phyloP scores from a whole-genome alignment of 2,888 invertebrate genomes.

The Imbricaverruca yamaguchii region DNA sequence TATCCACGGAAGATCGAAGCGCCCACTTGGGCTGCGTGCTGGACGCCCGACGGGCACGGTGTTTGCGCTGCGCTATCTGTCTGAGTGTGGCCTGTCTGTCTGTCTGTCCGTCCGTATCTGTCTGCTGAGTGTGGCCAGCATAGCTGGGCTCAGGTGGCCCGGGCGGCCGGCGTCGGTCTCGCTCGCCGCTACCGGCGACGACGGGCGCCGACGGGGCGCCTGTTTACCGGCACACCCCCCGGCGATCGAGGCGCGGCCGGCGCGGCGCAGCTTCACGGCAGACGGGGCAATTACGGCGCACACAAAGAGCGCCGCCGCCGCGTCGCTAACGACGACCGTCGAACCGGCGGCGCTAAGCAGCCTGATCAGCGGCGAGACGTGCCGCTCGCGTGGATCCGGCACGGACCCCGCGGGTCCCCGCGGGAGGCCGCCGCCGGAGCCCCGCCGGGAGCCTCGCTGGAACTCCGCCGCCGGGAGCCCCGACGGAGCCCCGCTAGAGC shows the following conservation, averaged over 20 bases:
- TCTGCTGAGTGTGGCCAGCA: no score
- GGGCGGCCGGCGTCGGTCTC: neutral
- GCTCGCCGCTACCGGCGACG: slow-evolving; percentile 24
- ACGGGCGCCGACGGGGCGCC: slow-evolving; percentile 28
- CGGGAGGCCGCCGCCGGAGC: no score
- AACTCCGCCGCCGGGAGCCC: neutral
- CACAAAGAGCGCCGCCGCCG: neutral
- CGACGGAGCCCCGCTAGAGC: neutral
- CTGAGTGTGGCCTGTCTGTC: no score
- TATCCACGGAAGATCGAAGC: no score
- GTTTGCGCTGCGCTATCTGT: no score
- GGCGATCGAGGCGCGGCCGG: neutral
- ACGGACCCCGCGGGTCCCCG: neutral
- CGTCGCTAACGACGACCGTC: neutral
- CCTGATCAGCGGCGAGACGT: neutral
- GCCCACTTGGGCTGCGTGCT: no score
- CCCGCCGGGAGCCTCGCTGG: neutral
- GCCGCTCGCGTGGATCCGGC: neutral
- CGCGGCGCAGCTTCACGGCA: neutral
- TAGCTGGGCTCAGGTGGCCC: no score
- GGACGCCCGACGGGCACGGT: no score
- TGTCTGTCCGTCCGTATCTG: no score
- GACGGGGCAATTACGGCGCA: neutral
- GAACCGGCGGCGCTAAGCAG: neutral
- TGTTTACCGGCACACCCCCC: slow-evolving; percentile 22